A percentile compares a stretch with the other conserved stretches of the same genome.
Evolutionary conservation across 2,888 invertebrate species (phyloP).

Genomic region (Julus scanicus): DNA sequence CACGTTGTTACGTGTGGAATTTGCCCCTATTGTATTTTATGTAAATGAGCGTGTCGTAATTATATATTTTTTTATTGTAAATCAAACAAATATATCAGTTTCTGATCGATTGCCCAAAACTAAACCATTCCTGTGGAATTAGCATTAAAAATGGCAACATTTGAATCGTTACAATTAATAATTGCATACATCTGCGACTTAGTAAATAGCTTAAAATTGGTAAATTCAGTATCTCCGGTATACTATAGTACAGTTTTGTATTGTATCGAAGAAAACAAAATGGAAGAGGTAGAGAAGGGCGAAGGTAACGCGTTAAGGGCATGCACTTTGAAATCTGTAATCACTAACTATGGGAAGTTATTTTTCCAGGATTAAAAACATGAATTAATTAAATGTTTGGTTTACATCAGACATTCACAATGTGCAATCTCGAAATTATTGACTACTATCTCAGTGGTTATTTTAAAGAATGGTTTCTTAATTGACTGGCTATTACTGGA

Average conservation of each 20-base stretch:
- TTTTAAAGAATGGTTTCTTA: not conserved
- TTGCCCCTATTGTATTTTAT: no score
- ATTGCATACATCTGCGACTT: not conserved
- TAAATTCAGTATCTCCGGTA: not conserved
- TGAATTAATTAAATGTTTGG: not conserved
- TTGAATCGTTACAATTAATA: not conserved
- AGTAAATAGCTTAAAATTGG: not conserved
- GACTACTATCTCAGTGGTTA: not conserved
- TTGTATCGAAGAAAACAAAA: not conserved
- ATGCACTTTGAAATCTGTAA: slow-evolving; percentile 3
- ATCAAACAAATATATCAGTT: no score
- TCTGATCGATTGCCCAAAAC: not conserved
- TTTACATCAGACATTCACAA: not conserved
- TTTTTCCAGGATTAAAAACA: not conserved
- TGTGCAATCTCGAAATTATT: not conserved
- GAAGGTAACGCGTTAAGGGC: not conserved
- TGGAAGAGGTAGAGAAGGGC: slow-evolving; percentile 1
- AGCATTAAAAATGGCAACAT: not conserved
- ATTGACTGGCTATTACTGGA: not conserved
- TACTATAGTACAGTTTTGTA: not conserved
- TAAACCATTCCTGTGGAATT: not conserved
- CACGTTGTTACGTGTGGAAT: no score
- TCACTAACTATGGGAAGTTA: not conserved
- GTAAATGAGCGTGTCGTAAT: no score
- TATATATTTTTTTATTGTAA: no score